Evolutionary conservation across 2,797 vertebrate species (phyloP).

Genomic region (Coregonus sp.): DNA sequence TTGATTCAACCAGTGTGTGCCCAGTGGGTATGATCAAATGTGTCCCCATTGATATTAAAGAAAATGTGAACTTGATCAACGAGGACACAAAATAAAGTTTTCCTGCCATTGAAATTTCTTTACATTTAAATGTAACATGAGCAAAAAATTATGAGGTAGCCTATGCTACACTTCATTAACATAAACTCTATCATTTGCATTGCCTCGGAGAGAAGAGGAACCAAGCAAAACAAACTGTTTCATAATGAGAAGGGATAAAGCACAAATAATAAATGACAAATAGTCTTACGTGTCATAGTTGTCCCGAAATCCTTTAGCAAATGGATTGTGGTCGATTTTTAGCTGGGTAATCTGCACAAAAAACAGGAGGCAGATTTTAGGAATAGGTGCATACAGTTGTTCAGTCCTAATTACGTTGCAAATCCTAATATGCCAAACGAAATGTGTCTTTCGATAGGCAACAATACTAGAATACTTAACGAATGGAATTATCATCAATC

Average conservation of each 20-base stretch:
- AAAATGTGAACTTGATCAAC: not conserved
- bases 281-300: constrained; percentile 98
- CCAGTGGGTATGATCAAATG: too few relatives aligned
- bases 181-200: not conserved
- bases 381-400: not conserved
- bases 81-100: too few relatives aligned
- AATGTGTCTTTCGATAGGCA: not conserved
- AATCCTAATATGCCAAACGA: not conserved
- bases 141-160: not conserved
- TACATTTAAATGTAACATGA: not conserved
- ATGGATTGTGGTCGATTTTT: constrained; percentile 99
- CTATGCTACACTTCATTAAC: not conserved
- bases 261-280: not conserved
- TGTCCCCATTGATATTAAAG: not conserved
- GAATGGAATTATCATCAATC: not conserved
- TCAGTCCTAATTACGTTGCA: not conserved
- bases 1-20: too few relatives aligned
- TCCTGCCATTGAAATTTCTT: too few relatives aligned
- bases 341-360: constrained; percentile 91
- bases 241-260: not conserved
- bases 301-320: constrained; percentile 98
- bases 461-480: not conserved
- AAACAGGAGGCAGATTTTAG: not conserved
- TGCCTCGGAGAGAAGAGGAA: too few relatives aligned
- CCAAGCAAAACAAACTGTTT: not conserved